Evolutionary conservation across 2,113 vertebrate species (phyloP), one percentile per base, ranked within the genome.

Genomic region (Crypturellus undulatus): DNA sequence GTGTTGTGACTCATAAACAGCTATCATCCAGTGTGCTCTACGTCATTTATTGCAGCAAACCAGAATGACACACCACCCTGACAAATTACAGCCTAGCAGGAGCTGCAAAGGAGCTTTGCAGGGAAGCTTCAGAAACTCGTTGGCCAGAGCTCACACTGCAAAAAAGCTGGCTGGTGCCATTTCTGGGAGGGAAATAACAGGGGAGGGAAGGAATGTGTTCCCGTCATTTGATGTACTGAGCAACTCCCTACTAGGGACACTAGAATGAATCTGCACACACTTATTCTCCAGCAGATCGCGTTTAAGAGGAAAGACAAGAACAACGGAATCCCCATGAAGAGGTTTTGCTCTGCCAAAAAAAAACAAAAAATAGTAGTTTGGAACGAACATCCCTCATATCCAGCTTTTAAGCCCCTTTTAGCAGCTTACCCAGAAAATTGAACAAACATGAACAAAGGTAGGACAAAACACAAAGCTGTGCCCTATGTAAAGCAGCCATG

Each of bases 1-100:
- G 54, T 65, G 24, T 51, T 4, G 38, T 76, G 94, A 89, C 16
- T 69, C 77, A 86, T 3, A 36, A 67, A 2, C 93, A 71, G 45
- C 34, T 45, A 60, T 9, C 34, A 59, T 3, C 38, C 82, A 24
- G 38, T 2, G 3, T 3, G 10, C 6, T 10, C 72, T 1, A 4
- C 49, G 42, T 7, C 62, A 24, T 3, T 24, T 7, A 18, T 28
- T 34, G 25, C 2, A 43, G 58, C 58, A 6, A 72, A 77, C 12
- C 2, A 0, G 12, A 56, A 24, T 5, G 68, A 32, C 28, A 2
- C 2, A 24, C 8, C 43, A 36, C 10, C 19, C 22, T 10, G 20
- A 34, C 8, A 22, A 76, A 22, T n/a, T 56, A 21, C 40, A 10
- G 64, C 36, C 32, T 54, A 54, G 56, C 49, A 70, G 36, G 30